phyloP scores from a whole-genome alignment of 2,113 vertebrate species.

The Numida meleagris region DNA sequence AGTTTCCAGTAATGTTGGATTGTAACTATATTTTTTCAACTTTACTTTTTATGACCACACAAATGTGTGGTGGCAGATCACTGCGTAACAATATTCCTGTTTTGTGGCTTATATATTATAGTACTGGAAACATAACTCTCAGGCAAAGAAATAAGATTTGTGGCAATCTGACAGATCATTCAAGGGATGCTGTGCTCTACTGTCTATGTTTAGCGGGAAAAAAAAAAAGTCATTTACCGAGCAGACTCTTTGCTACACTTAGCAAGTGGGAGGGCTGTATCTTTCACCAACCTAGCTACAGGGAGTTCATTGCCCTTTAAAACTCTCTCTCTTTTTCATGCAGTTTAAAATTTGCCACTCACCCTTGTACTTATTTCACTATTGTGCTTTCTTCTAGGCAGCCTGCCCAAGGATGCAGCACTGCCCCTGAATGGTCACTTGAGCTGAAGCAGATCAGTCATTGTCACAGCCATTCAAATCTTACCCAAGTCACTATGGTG shows the following conservation, averaged over 20 bases:
- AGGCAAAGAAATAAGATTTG: background rate
- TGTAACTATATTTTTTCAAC: background rate
- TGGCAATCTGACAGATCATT: background rate
- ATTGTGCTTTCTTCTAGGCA: slow-evolving; percentile 76
- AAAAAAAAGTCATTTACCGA: slow-evolving; percentile 19
- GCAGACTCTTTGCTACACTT: slow-evolving; percentile 33
- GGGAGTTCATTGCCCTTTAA: slow-evolving; percentile 60
- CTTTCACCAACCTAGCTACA: slow-evolving; percentile 51
- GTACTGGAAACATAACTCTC: background rate
- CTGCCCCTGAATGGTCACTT: slow-evolving; percentile 81
- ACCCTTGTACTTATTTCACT: slow-evolving; percentile 10
- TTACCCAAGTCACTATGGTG: slow-evolving; percentile 81
- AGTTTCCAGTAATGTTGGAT: background rate
- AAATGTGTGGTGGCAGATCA: background rate
- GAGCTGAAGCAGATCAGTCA: slow-evolving; percentile 78
- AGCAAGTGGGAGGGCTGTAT: slow-evolving; percentile 70
- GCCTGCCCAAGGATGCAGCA: slow-evolving; percentile 80
- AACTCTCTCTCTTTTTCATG: slow-evolving; percentile 51
- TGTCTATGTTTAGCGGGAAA: slow-evolving; percentile 16
- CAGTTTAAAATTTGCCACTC: background rate
- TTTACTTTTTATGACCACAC: background rate
- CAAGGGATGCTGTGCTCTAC: background rate
- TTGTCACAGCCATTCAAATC: slow-evolving; percentile 76
- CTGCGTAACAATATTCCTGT: background rate
- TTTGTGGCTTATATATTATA: background rate